Percentiles rank a stretch among this genome's conserved stretches.
Evolutionary conservation across 2,113 vertebrate species (phyloP).

Genomic region (Limanda limanda): DNA sequence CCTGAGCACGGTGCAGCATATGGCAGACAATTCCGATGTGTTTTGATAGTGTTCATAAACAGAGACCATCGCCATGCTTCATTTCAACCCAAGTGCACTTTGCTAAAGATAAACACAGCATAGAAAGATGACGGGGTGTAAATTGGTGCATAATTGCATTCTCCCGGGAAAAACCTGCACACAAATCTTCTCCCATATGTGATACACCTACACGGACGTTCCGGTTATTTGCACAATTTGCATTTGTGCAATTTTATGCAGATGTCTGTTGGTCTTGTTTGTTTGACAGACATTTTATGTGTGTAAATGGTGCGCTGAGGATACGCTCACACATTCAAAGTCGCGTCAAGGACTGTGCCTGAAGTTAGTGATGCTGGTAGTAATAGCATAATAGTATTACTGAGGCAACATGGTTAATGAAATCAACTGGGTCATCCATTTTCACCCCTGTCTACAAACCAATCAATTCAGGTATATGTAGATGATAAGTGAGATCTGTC

Average conservation of each 20-base stretch:
- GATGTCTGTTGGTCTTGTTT: constrained; percentile 31
- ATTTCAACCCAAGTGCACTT: constrained; percentile 74
- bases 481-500: background rate
- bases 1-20: constrained; percentile 75
- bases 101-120: constrained; percentile 66
- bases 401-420: too few relatives aligned
- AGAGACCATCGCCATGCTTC: constrained; percentile 64
- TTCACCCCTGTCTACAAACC: too few relatives aligned
- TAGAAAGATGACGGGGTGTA: constrained; percentile 66
- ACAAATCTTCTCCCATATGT: constrained; percentile 44
- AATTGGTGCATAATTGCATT: constrained; percentile 70
- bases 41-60: constrained; percentile 75
- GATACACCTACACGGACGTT: constrained; percentile 48
- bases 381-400: too few relatives aligned
- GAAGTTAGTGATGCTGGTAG: too few relatives aligned
- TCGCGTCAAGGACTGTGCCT: too few relatives aligned
- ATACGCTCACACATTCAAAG: background rate
- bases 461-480: too few relatives aligned
- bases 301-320: background rate
- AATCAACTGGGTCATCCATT: too few relatives aligned
- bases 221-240: constrained; percentile 43
- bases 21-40: constrained; percentile 70
- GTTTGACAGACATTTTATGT: constrained; percentile 18
- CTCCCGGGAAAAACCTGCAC: constrained; percentile 55
- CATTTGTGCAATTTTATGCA: constrained; percentile 45